phyloP scores from a whole-genome alignment of 2,888 invertebrate species.

The Eremobia ochroleuca region DNA sequence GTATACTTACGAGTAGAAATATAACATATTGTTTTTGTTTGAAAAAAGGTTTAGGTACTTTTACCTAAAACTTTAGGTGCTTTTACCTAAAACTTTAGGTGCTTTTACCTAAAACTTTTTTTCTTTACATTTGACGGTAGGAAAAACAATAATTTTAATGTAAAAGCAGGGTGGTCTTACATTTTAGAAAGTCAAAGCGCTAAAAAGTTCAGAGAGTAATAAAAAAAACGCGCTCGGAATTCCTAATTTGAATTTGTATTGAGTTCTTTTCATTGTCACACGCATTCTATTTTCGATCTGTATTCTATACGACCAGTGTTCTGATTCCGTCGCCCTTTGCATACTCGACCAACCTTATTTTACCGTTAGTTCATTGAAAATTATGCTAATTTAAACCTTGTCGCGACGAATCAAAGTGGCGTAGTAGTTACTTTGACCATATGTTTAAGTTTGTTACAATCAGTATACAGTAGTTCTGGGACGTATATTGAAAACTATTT shows the following conservation, averaged over 20 bases:
- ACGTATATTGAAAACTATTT: slow-evolving; percentile 59
- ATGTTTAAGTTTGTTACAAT: slow-evolving; percentile 24
- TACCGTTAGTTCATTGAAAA: slow-evolving; percentile 45
- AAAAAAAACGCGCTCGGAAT: slow-evolving; percentile 58
- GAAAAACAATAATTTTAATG: background rate
- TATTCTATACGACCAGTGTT: slow-evolving; percentile 66
- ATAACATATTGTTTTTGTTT: no score
- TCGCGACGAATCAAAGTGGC: background rate
- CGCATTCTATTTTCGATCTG: slow-evolving; percentile 68
- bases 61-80: no score
- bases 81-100: no score
- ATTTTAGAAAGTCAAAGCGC: slow-evolving; percentile 47
- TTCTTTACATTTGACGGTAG: background rate
- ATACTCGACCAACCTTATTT: slow-evolving; percentile 49
- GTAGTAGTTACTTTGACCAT: background rate
- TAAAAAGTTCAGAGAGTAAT: slow-evolving; percentile 50
- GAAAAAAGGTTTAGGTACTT: no score
- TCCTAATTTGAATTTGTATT: slow-evolving; percentile 69
- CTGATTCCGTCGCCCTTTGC: slow-evolving; percentile 63
- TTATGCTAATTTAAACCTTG: slow-evolving; percentile 53
- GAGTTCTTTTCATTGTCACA: slow-evolving; percentile 70
- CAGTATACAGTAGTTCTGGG: slow-evolving; percentile 34
- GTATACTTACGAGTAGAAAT: no score
- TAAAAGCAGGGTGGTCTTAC: slow-evolving; percentile 16
- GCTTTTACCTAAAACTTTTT: background rate